Percentiles rank a stretch among this genome's conserved stretches.
Conservation (phyloP, 2,888 invertebrate genomes). For the Xestoiulus laeticollis region DNA sequence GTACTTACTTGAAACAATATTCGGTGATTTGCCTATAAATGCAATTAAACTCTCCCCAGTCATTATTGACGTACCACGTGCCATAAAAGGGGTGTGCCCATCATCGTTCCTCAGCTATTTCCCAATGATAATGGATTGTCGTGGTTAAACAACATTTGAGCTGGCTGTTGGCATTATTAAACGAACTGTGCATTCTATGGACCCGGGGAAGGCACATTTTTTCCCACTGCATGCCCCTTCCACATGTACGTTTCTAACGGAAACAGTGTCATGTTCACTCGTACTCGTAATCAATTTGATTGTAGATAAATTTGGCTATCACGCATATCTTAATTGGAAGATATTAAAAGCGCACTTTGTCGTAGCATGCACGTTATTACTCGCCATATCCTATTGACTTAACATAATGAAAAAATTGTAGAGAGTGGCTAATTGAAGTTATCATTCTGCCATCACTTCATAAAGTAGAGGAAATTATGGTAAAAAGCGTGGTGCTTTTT, state of each 20-base stretch:
- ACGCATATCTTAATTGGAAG: slow-evolving; percentile 49
- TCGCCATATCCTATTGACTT: background rate
- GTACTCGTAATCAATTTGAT: slow-evolving; percentile 48
- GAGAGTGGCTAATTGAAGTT: slow-evolving; percentile 49
- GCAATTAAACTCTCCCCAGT: slow-evolving; percentile 18
- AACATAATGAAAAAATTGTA: slow-evolving; percentile 27
- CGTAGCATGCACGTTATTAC: slow-evolving; percentile 18
- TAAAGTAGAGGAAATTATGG: slow-evolving; percentile 35
- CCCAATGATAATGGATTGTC: background rate
- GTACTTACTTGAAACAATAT: background rate
- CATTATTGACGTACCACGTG: slow-evolving; percentile 35
- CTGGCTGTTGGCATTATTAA: background rate
- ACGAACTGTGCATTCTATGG: background rate
- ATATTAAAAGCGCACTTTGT: slow-evolving; percentile 45
- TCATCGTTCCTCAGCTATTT: slow-evolving; percentile 17
- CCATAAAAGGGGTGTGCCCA: slow-evolving; percentile 40
- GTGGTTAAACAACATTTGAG: slow-evolving; percentile 23
- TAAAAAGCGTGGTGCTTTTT: background rate
- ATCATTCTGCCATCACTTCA: slow-evolving; percentile 47
- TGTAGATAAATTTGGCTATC: slow-evolving; percentile 46
- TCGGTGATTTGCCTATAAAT: slow-evolving; percentile 3
- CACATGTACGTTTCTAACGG: background rate
- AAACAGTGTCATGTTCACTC: slow-evolving; percentile 44
- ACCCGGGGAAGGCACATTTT: background rate
- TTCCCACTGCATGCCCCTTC: background rate